Evolutionary conservation across 2,797 vertebrate genomes (phyloP).

Genomic region (Peromyscus aztecus): DNA sequence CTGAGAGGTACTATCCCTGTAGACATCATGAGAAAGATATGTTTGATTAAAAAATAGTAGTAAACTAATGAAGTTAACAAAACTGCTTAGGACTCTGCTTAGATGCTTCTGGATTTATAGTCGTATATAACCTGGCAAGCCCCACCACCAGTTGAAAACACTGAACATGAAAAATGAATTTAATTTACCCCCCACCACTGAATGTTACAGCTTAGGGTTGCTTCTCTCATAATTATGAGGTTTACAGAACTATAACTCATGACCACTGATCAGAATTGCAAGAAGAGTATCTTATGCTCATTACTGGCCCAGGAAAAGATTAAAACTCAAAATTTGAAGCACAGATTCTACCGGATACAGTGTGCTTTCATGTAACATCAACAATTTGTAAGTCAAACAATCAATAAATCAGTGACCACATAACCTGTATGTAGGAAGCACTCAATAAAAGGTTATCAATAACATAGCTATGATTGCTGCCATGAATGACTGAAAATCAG

Average conservation of each 20-base stretch:
- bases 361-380: background rate
- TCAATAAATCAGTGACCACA: background rate
- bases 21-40: conserved; percentile 31
- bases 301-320: background rate
- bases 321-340: background rate
- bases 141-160: background rate
- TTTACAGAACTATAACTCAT: background rate
- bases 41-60: conserved; percentile 7
- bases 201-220: background rate
- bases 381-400: background rate
- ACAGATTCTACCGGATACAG: background rate
- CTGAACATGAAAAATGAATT: background rate
- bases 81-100: background rate
- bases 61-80: conserved; percentile 34
- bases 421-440: background rate
- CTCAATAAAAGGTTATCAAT: background rate
- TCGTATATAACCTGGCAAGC: background rate
- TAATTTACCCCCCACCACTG: background rate
- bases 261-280: background rate
- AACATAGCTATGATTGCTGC: background rate
- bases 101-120: background rate
- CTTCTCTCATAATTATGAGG: background rate
- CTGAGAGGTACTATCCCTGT: background rate
- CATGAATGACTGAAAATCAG: background rate
- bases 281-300: background rate